Base-by-base conservation (phyloP, 1,140 invertebrate species). In the Drosophila ohnishii region DNA sequence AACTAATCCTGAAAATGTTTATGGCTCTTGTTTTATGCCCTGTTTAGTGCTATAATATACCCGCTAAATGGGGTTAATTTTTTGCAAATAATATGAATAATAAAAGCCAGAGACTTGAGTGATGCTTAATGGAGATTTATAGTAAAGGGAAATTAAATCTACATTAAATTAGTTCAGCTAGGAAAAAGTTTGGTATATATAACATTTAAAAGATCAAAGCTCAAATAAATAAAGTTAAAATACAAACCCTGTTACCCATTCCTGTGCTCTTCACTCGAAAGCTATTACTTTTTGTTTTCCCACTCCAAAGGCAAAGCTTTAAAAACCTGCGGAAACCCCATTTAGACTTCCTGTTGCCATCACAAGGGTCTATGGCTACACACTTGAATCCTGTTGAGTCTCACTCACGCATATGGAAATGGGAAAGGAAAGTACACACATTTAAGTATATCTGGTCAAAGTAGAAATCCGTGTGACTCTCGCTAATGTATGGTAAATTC, bases 401-500 rank as follows among this genome's bases (percentile, higher is more conserved):
- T 50, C 47, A 50, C 47, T 50, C 28, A 39, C 19, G n/a, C 16
- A 22, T 40, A 10, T 70, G 50, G 42, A 57, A 69, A 59, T 35
- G 53, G 65, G n/a, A 5, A 35, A 30, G 40, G 66, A 39, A 44
- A 53, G 56, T 55, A 37, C 32, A 35, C 50, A 66, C 50, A 59
- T 65, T 75, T 53, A 35, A 63, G 71, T 75, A 75, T 66, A 45
- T 75, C 37, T 51, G 60, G 37, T 39, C 39, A 67, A 69, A 75
- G 62, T 72, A 45, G 39, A 80, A 78, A 55, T 58, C 60, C 37
- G 55, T 64, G 40, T 56, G 62, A 60, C 25, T 58, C 39, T 34
- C 72, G 39, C 30, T 65, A 78, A 84, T 88, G 73, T 37, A 55
- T 55, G 51, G 51, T 70, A 88, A 88, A 87, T 77, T 80, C 67